Percentiles rank a stretch among this genome's conserved stretches.
Conservation (phyloP, 2,888 invertebrate species). For the Melanargia galathea region DNA sequence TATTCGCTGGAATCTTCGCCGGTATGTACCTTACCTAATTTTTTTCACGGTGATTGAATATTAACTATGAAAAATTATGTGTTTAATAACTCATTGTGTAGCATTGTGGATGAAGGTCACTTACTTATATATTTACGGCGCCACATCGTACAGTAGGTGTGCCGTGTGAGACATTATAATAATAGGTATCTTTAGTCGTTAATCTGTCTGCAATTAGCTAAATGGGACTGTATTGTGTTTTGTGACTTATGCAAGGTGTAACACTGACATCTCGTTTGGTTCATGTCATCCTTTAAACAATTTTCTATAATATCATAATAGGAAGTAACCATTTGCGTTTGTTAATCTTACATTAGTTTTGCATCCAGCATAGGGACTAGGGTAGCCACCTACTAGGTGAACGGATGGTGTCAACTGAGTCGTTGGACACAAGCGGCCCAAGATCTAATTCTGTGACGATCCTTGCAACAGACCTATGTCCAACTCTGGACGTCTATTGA, state of each 20-base stretch:
- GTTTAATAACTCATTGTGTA: slow-evolving; percentile 18
- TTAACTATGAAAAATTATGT: slow-evolving; percentile 23
- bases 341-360: too few species aligned
- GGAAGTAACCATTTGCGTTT: too few species aligned
- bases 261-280: not conserved
- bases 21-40: slow-evolving; percentile 58
- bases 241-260: not conserved
- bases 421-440: too few species aligned
- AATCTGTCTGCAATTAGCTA: slow-evolving; percentile 2
- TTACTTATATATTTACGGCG: not conserved
- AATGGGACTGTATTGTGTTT: not conserved
- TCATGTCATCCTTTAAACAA: slow-evolving; percentile 14
- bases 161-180: not conserved
- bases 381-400: too few species aligned
- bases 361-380: too few species aligned
- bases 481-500: too few species aligned
- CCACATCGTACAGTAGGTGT: not conserved
- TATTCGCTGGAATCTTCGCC: slow-evolving; percentile 77
- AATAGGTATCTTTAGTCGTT: not conserved
- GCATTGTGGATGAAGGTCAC: slow-evolving; percentile 36
- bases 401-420: too few species aligned
- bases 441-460: too few species aligned
- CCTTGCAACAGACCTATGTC: too few species aligned
- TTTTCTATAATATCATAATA: too few species aligned
- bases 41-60: slow-evolving; percentile 21